A percentile compares a stretch with the other conserved stretches of the same genome.
phyloP scores from a whole-genome alignment of 2,797 vertebrate genomes.

The Myotis myotis region DNA sequence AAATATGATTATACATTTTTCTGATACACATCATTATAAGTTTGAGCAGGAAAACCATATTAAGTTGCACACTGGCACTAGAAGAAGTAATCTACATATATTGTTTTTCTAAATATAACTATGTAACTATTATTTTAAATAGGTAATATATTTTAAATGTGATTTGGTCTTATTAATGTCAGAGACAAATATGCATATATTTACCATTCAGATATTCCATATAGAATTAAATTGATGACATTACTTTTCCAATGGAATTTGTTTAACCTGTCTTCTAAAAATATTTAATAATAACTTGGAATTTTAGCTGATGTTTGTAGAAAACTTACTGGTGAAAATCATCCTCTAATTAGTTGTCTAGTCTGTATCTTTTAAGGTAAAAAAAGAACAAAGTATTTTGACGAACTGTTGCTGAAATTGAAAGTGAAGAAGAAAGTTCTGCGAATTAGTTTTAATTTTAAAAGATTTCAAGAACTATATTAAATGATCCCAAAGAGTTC shows the following conservation, averaged over 20 bases:
- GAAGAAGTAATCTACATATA: not conserved
- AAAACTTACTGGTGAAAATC: not conserved
- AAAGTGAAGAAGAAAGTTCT: conserved; percentile 8
- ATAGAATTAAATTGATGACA: not conserved
- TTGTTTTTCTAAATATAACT: not conserved
- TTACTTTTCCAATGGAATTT: not conserved
- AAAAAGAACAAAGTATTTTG: not conserved
- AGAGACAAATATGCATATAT: not conserved
- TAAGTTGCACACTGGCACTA: not conserved
- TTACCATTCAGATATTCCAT: not conserved
- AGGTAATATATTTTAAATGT: not conserved
- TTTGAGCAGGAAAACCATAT: not conserved
- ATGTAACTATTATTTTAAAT: not conserved
- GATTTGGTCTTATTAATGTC: not conserved
- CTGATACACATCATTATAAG: not conserved
- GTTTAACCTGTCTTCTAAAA: not conserved
- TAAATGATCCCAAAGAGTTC: conserved; percentile 15
- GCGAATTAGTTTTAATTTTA: conserved; percentile 13
- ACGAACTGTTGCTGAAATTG: conserved; percentile 24
- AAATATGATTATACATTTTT: not conserved
- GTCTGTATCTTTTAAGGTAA: not conserved
- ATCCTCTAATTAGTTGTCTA: not conserved
- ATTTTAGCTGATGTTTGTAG: not conserved
- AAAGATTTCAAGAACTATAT: not conserved
- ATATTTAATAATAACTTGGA: not conserved